These are phyloP conservation scores for Griposia aprilina DNA, from an alignment of 2,888 invertebrate genomes.

Conservation along the genomic window DNA sequence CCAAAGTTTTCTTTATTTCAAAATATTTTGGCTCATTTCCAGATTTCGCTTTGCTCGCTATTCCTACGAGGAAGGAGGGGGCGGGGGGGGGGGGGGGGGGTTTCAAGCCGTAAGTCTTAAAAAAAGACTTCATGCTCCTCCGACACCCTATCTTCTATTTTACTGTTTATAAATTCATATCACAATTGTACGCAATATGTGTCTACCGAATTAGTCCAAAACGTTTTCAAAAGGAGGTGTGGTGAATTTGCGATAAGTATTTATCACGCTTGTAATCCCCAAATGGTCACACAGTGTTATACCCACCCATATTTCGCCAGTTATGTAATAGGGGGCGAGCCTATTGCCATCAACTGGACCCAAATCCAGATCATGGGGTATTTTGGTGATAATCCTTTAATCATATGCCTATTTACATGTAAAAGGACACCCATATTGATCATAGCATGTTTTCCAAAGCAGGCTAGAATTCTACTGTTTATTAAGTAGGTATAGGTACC, in stretches of 20 bases:
- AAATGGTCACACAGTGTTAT: no score
- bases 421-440: neutral
- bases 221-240: neutral
- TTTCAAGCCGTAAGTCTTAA: no score
- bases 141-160: no score
- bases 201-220: no score
- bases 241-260: no score
- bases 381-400: neutral
- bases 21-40: conserved; percentile 5
- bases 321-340: neutral
- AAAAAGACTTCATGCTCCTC: no score
- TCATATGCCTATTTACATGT: neutral
- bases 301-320: neutral
- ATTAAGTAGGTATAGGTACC: neutral
- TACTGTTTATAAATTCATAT: no score
- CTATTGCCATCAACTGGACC: neutral
- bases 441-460: conserved; percentile 18
- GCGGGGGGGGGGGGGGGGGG: no score
- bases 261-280: no score
- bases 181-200: no score
- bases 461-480: neutral
- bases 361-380: neutral
- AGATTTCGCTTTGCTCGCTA: neutral
- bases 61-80: no score
- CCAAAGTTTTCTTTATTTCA: neutral